phyloP scores from a whole-genome alignment of 2,888 invertebrate species.

The Netelia virgata region DNA sequence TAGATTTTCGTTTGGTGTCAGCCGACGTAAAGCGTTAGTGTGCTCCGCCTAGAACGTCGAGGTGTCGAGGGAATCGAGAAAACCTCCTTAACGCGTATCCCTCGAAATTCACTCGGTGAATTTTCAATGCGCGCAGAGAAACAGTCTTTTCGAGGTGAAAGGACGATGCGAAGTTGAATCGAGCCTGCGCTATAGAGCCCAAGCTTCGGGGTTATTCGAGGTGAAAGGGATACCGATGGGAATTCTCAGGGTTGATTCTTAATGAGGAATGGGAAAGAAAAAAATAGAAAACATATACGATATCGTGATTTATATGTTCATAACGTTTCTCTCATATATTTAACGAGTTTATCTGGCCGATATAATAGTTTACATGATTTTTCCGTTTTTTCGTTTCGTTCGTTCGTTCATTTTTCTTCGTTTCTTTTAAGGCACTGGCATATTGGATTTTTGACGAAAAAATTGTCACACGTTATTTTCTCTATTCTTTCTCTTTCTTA shows the following conservation, averaged over 20 bases:
- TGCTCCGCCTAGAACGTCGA: not conserved
- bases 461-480: slow-evolving; percentile 47
- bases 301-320: slow-evolving; percentile 59
- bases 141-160: not conserved
- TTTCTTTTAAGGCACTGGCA: slow-evolving; percentile 75
- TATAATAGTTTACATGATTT: slow-evolving; percentile 75
- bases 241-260: not conserved
- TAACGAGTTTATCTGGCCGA: slow-evolving; percentile 78
- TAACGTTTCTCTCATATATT: slow-evolving; percentile 81
- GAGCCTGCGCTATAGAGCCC: not conserved
- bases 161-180: not conserved
- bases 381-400: not conserved
- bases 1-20: not conserved
- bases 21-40: not conserved
- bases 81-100: not conserved
- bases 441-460: slow-evolving; percentile 70
- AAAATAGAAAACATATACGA: slow-evolving; percentile 11
- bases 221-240: not conserved
- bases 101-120: slow-evolving; percentile 30
- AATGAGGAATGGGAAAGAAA: not conserved
- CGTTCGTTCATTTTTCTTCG: too few relatives aligned
- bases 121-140: not conserved
- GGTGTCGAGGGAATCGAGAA: not conserved
- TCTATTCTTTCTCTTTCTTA: slow-evolving; percentile 47
- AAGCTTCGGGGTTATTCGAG: not conserved